Evolutionary conservation across 2,888 invertebrate genomes (phyloP), one percentile per base, ranked within the genome.

Genomic region (Melikaiella ostensackeni): DNA sequence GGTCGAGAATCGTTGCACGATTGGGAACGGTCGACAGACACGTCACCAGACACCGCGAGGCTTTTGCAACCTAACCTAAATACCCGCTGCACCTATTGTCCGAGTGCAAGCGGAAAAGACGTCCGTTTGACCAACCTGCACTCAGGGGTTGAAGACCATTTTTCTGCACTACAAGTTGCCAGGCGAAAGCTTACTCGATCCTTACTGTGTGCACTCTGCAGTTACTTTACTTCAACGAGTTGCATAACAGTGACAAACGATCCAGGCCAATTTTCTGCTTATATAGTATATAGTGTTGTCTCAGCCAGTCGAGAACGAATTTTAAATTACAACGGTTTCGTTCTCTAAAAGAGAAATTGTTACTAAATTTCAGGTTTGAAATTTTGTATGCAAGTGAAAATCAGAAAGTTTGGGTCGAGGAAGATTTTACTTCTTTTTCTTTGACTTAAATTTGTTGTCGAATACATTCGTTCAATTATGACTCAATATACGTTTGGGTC

Each of bases 31-130:
- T 70, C 70, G 70, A 70, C 46, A 70, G 50, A 85, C 84, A 86
- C 85, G 84, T 86, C 86, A 85, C 83, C 84, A 83, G 82, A 85
- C 84, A 81, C 81, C 70, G 70, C 30, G 19, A 81, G 30, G 76
- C 85, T 86, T 87, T 85, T 84, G 85, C 85, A 87, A 87, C 61
- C 42, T 83, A 87, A 84, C 87, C 86, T 76, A 85, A 84, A 86
- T 87, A 85, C 77, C 74, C 46, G 76, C 78, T 86, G 87, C 87
- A 85, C 83, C 81, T 84, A 81, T 70, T 70, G 50, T 70, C 50
- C 70, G 70, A 70, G 70, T 80, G 30, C 73, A 63, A 55, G 50
- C 63, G 70, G 50, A 70, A 70, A 50, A 70, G 70, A 70, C 50
- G 50, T 46, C 42, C 46, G 16, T 66, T 66, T 13, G 46, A 70